Evolutionary conservation across 2,797 vertebrate genomes (phyloP).

Genomic region (Pipistrellus pipistrellus): DNA sequence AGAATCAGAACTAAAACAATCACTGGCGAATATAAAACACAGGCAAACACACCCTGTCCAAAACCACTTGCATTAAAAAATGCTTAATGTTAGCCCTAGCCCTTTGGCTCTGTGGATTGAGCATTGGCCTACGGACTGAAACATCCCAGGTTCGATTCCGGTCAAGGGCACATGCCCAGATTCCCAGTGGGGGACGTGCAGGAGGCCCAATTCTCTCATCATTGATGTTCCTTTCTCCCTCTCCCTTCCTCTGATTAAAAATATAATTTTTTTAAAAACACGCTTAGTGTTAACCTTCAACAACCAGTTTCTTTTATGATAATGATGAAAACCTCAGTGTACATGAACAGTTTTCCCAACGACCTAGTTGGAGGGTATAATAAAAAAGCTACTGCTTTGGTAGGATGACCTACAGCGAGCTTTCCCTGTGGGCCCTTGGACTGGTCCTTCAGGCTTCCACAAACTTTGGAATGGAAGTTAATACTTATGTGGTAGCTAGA

Average conservation of each 20-base stretch:
- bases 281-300: slow-evolving; percentile 21
- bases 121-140: too few species aligned
- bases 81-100: slow-evolving; percentile 8
- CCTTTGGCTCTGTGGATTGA: too few species aligned
- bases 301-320: neutral
- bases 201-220: too few species aligned
- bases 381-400: slow-evolving; percentile 1
- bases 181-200: too few species aligned
- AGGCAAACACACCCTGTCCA: neutral
- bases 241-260: too few species aligned
- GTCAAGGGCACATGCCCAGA: too few species aligned
- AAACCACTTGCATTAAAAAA: slow-evolving; percentile 46
- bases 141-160: too few species aligned
- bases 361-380: neutral
- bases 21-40: slow-evolving; percentile 49
- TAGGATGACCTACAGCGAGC: neutral
- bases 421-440: neutral
- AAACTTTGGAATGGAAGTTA: slow-evolving; percentile 35
- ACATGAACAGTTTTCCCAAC: slow-evolving; percentile 35
- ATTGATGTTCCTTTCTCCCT: too few species aligned
- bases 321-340: slow-evolving; percentile 39
- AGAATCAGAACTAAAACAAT: slow-evolving; percentile 6
- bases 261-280: too few species aligned
- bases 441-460: neutral
- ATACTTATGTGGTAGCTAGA: neutral